A percentile compares a stretch with the other conserved stretches of the same genome.
Evolutionary conservation across 2,888 invertebrate genomes (phyloP).

Genomic region (Agonopterix alstromeriana): DNA sequence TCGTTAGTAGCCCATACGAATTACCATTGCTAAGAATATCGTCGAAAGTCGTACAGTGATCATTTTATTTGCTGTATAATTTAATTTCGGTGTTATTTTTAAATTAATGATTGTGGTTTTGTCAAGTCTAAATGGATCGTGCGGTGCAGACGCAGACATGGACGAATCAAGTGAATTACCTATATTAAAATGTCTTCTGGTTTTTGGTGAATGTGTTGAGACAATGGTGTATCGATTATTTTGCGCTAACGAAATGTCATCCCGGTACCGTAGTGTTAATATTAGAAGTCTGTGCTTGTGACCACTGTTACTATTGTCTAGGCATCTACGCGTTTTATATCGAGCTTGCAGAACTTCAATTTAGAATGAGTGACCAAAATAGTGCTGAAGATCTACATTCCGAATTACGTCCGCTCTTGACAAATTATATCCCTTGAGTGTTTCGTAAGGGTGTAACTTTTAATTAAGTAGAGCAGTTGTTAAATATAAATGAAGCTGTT

Average conservation of each 20-base stretch:
- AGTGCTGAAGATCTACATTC: conserved; percentile 53
- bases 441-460: conserved; percentile 30
- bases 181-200: conserved; percentile 37
- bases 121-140: conserved; percentile 19
- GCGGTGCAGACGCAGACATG: conserved; percentile 21
- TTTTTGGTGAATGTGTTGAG: conserved; percentile 69
- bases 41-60: conserved; percentile 63
- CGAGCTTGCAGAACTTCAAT: conserved; percentile 64
- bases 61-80: conserved; percentile 50
- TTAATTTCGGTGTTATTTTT: conserved; percentile 55
- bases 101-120: conserved; percentile 29
- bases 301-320: conserved; percentile 70
- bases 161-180: conserved; percentile 31
- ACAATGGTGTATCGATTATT: conserved; percentile 77
- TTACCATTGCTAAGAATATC: conserved; percentile 69
- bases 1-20: conserved; percentile 43
- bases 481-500: no score
- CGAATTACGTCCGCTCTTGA: conserved; percentile 46
- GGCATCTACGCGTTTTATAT: conserved; percentile 73
- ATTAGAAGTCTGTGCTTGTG: conserved; percentile 74
- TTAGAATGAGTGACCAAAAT: conserved; percentile 68
- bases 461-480: not conserved
- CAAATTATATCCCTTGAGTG: conserved; percentile 50
- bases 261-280: conserved; percentile 73
- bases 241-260: conserved; percentile 75